Conservation (phyloP, 2,888 invertebrate genomes). For the Barypeithes pellucidus region DNA sequence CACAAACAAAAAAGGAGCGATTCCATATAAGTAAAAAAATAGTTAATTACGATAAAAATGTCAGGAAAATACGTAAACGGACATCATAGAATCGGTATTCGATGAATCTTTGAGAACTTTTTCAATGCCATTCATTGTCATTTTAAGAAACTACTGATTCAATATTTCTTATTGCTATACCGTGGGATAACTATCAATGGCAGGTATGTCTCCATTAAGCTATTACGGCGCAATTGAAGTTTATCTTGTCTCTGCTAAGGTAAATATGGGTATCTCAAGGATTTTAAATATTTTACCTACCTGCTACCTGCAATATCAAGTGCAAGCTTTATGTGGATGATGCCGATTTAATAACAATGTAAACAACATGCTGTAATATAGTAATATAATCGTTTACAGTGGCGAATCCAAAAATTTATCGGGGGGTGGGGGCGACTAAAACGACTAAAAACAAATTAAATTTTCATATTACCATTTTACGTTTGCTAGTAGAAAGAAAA, state of each 20-base stretch:
- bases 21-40: not conserved
- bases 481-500: no score
- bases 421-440: no score
- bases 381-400: no score
- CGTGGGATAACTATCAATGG: constrained; percentile 50
- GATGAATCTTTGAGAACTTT: constrained; percentile 49
- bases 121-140: constrained; percentile 50
- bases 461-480: no score
- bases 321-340: constrained; percentile 32
- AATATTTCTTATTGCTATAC: constrained; percentile 46
- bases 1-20: not conserved
- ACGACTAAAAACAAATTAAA: no score
- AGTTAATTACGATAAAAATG: not conserved
- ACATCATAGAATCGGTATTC: constrained; percentile 44
- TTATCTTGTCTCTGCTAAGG: constrained; percentile 49
- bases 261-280: constrained; percentile 50
- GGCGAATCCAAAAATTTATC: no score
- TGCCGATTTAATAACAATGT: constrained; percentile 19
- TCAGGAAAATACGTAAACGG: not conserved
- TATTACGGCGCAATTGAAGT: constrained; percentile 35
- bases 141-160: constrained; percentile 50
- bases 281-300: constrained; percentile 47
- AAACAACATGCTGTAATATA: no score
- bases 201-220: constrained; percentile 51
- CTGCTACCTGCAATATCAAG: constrained; percentile 42